Conservation (phyloP, 2,888 invertebrate genomes). For the Sinhomidia bicolor region DNA sequence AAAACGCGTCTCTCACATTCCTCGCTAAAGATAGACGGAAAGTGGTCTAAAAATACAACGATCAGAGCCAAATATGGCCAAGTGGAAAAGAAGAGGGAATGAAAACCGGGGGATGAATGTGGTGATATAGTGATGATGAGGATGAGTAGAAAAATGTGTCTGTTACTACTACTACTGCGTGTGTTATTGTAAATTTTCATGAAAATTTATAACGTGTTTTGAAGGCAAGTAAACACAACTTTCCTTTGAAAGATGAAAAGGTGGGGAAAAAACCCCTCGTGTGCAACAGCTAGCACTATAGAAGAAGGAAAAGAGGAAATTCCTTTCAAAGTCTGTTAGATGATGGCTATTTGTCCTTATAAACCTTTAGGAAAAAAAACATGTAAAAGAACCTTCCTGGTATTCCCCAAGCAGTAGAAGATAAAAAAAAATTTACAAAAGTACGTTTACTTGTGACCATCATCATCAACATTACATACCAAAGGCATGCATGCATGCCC, state of each 20-base stretch:
- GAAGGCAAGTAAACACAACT: slow-evolving; percentile 4
- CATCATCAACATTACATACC: neutral
- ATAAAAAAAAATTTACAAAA: slow-evolving; percentile 9
- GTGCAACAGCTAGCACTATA: neutral
- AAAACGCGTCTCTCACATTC: slow-evolving; percentile 64
- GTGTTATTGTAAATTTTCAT: neutral
- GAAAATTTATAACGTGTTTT: slow-evolving; percentile 15
- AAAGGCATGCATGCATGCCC: neutral
- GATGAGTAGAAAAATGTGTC: slow-evolving; percentile 23
- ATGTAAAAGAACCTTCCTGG: slow-evolving; percentile 21
- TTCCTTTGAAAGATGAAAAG: slow-evolving; percentile 29
- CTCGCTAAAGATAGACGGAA: slow-evolving; percentile 75
- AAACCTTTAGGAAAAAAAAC: neutral
- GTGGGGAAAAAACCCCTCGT: neutral
- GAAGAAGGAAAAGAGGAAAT: slow-evolving; percentile 24
- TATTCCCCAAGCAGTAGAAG: slow-evolving; percentile 58
- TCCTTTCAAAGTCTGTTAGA: slow-evolving; percentile 11
- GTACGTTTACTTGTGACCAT: neutral
- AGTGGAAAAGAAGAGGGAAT: slow-evolving; percentile 4
- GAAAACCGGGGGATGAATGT: slow-evolving; percentile 48
- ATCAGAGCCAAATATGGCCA: slow-evolving; percentile 66
- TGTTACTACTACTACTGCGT: neutral
- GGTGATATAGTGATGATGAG: neutral
- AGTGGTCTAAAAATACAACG: slow-evolving; percentile 76
- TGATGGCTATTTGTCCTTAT: slow-evolving; percentile 7